Conservation (phyloP, 2,797 vertebrate genomes). For the Phrynocephalus vlangalii region DNA sequence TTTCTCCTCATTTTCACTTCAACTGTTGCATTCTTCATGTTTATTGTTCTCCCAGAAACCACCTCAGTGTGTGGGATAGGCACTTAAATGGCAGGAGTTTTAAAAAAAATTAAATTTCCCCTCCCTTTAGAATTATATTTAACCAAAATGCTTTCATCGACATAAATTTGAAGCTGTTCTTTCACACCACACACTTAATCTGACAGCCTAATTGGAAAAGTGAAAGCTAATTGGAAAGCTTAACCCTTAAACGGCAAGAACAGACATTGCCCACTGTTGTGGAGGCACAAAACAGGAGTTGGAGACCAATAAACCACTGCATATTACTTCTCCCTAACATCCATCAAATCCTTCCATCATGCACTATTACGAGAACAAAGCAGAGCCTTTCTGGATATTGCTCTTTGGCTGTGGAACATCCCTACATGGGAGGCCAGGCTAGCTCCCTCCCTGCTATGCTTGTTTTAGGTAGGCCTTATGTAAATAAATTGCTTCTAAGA, state of each 20-base stretch:
- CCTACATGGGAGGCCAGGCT: too few species aligned
- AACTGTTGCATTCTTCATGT: conserved; percentile 7
- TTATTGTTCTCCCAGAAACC: conserved; percentile 5
- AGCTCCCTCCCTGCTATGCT: too few species aligned
- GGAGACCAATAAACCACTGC: background rate
- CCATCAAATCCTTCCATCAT: background rate
- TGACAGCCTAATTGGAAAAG: background rate
- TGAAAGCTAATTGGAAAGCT: background rate
- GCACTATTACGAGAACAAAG: too few species aligned
- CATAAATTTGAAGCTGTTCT: background rate
- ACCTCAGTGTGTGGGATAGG: background rate
- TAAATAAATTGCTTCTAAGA: too few species aligned
- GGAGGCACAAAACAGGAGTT: background rate
- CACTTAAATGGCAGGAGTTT: background rate
- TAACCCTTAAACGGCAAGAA: background rate
- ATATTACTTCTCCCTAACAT: background rate
- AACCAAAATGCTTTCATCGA: background rate
- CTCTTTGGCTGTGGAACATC: too few species aligned
- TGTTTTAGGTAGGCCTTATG: too few species aligned
- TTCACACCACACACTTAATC: background rate
- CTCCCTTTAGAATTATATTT: background rate
- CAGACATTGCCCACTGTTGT: background rate
- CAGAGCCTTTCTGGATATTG: too few species aligned
- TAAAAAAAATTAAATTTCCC: too few species aligned
- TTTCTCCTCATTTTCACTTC: conserved; percentile 6